Conservation (phyloP, 2,797 vertebrate genomes). For the Poliocrania exsul region DNA sequence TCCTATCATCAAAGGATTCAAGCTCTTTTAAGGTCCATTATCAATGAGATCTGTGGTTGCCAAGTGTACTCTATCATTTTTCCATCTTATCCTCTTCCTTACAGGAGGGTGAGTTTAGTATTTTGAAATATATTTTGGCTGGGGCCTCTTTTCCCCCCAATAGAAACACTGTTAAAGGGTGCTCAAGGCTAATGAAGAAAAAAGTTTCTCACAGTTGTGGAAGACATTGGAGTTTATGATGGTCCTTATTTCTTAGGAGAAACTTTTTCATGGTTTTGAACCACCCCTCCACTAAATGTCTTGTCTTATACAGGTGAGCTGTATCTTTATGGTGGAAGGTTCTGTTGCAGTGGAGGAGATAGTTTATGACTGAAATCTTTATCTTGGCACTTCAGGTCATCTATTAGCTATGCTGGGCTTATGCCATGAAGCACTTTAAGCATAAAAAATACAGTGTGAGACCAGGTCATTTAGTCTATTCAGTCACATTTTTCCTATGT, state of each 20-base stretch:
- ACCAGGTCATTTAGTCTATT: background rate
- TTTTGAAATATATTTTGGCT: background rate
- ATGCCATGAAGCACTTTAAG: background rate
- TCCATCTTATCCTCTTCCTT: background rate
- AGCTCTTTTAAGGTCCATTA: background rate
- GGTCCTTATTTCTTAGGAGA: background rate
- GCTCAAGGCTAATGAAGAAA: background rate
- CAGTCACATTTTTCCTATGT: background rate
- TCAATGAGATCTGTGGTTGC: background rate
- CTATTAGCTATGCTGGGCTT: background rate
- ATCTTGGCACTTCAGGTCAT: background rate
- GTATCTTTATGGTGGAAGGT: background rate
- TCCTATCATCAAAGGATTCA: background rate
- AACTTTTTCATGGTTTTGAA: background rate
- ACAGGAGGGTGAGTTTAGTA: background rate
- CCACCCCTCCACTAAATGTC: background rate
- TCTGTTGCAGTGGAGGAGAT: background rate
- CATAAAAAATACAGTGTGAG: background rate
- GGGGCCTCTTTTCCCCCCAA: rapidly evolving
- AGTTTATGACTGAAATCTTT: background rate
- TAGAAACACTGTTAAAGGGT: background rate
- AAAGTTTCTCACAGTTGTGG: background rate
- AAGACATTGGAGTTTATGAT: background rate
- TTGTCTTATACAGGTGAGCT: background rate
- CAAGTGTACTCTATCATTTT: background rate